A percentile compares a stretch with the other conserved stretches of the same genome.
Evolutionary conservation across 2,113 vertebrate genomes (phyloP).

Genomic region (Nettapus auritus): DNA sequence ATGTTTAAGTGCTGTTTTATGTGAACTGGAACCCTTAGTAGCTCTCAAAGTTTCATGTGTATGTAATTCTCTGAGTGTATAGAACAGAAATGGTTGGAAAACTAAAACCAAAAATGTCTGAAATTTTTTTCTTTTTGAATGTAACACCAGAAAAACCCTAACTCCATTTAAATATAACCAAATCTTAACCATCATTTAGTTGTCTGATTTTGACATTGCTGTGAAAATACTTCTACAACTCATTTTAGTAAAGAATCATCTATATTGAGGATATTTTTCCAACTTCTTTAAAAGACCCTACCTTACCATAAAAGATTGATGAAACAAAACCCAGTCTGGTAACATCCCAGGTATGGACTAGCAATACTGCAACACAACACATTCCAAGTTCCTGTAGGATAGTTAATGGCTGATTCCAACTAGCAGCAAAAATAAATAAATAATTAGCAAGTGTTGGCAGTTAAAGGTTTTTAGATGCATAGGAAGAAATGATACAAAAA

Average conservation of each 20-base stretch:
- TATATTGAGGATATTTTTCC: not conserved
- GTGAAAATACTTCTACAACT: not conserved
- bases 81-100: not conserved
- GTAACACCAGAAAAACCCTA: not conserved
- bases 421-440: not conserved
- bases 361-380: not conserved
- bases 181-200: not conserved
- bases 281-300: not conserved
- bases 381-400: not conserved
- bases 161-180: not conserved
- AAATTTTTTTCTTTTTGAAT: not conserved
- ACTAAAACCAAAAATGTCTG: not conserved
- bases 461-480: not conserved
- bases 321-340: not conserved
- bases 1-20: not conserved
- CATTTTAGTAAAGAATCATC: not conserved
- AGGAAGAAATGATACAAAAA: not conserved
- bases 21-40: not conserved
- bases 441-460: not conserved
- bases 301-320: not conserved
- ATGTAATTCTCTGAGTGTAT: not conserved
- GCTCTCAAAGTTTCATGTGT: not conserved
- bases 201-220: not conserved
- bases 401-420: not conserved
- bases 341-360: not conserved